Base-by-base conservation (phyloP, 1,140 invertebrate genomes). In the Drosophila subobscura region DNA sequence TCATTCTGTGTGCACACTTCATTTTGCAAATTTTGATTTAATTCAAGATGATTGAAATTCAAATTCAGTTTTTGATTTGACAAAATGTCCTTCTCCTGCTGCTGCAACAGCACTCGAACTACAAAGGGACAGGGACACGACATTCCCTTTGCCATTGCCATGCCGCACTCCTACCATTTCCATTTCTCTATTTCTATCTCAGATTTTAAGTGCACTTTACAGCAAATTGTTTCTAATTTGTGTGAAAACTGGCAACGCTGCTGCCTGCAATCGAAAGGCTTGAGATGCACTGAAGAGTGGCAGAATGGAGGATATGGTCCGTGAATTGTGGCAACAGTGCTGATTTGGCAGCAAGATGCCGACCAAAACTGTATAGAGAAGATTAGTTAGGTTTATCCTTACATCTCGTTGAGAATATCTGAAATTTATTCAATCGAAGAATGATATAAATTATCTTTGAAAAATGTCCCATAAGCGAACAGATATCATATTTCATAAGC, bases 1-100 rank as follows among this genome's bases (percentile, higher is more conserved):
- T 37, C 16, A 20, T 37, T 37, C 33, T 12, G 12, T 37, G 25
- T 52, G 23, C 55, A 42, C 81, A 85, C 72, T 80, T 84, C 45
- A 84, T 77, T 79, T 85, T 77, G 57, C 72, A 77, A 85, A 85
- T 84, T 85, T 85, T 84, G 77, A 84, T 84, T 84, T 76, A 84
- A 84, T 86, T 84, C 71, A 55, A 77, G 72, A 68, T 85, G 80
- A 84, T 84, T 85, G 80, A 84, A 80, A 80, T 80, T 80, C 78
- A 77, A 85, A 77, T 86, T 76, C 77, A 65, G 72, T 77, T 76
- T 77, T 78, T 70, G 79, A 81, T 83, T 83, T 81, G 79, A 73
- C 78, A 80, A 83, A 83, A 73, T 80, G 57, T 41, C 63, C 63
- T 29, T 41, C 5, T 5, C 5, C 25, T 27, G 25, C 25, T 27